Conservation (phyloP, 2,888 invertebrate genomes). For the Tetanocera ferruginea region DNA sequence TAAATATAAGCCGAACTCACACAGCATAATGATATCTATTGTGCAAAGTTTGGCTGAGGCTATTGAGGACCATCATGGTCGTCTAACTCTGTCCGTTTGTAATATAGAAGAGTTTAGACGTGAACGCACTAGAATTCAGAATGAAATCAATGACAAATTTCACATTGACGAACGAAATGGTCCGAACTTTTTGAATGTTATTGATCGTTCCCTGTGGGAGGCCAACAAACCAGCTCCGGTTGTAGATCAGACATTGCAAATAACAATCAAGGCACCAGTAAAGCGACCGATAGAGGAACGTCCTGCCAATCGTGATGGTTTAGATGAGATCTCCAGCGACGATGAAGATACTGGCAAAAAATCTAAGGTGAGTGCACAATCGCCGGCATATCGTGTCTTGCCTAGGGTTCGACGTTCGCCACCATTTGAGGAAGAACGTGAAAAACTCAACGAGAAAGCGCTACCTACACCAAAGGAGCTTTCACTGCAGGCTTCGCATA, state of each 20-base stretch:
- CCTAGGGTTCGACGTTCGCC: constrained; percentile 58
- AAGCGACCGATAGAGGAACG: constrained; percentile 44
- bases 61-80: constrained; percentile 82
- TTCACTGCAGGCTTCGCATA: constrained; percentile 65
- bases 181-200: constrained; percentile 72
- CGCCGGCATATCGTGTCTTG: constrained; percentile 55
- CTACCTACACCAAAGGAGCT: constrained; percentile 67
- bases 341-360: constrained; percentile 56
- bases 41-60: constrained; percentile 75
- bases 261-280: constrained; percentile 67
- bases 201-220: constrained; percentile 67
- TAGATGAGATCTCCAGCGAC: constrained; percentile 65
- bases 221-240: constrained; percentile 33
- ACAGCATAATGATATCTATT: constrained; percentile 70
- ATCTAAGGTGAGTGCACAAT: constrained; percentile 51
- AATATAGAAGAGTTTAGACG: constrained; percentile 79
- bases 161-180: constrained; percentile 77
- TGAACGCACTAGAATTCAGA: constrained; percentile 74
- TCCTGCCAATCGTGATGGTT: constrained; percentile 57
- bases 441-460: constrained; percentile 48
- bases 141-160: constrained; percentile 76
- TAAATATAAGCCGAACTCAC: constrained; percentile 74
- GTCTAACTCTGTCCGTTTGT: constrained; percentile 77
- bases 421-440: constrained; percentile 49
- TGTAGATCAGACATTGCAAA: constrained; percentile 44